Evolutionary conservation across 2,113 vertebrate species (phyloP).

Genomic region (Crocuta crocuta): DNA sequence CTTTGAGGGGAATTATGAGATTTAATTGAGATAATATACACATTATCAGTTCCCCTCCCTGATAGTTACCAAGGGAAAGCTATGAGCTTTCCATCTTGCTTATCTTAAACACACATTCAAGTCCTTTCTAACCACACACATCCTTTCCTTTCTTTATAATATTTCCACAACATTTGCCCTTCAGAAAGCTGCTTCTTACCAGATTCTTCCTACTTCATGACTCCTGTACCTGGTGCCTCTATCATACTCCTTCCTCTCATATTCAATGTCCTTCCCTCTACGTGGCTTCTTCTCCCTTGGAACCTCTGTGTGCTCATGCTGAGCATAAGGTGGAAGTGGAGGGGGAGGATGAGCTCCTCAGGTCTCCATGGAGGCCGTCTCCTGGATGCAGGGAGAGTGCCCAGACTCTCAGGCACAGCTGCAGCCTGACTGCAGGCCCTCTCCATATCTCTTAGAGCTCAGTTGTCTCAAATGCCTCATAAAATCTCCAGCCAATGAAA

Average conservation of each 20-base stretch:
- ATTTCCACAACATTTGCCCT: not conserved
- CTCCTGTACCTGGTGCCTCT: not conserved
- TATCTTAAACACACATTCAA: not conserved
- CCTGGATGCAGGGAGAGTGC: not conserved
- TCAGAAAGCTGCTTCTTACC: not conserved
- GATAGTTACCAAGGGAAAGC: not conserved
- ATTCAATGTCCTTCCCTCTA: not conserved
- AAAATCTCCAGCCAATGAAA: not conserved
- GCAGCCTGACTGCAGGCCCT: not conserved
- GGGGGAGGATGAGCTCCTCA: not conserved
- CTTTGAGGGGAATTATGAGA: not conserved
- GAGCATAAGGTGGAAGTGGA: not conserved
- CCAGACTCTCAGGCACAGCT: not conserved
- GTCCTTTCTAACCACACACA: not conserved
- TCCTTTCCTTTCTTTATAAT: not conserved
- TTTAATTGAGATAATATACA: not conserved
- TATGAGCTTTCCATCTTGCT: not conserved
- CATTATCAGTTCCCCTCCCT: not conserved
- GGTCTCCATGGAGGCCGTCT: not conserved
- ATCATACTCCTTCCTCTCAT: not conserved
- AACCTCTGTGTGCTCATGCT: not conserved
- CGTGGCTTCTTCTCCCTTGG: not conserved
- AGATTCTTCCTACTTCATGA: not conserved
- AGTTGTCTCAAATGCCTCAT: not conserved
- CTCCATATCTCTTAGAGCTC: not conserved